These are phyloP conservation scores for rat (Rattus norvegicus) DNA, from an alignment of 2,113 vertebrate genomes.

Conservation along the genomic window GRCr8 NC_086034.1:84868501-84869000, in stretches of 20 bases:
- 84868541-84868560: neutral
- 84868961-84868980: neutral
- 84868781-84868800: accelerated
- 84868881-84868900: neutral
- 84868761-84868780: neutral
- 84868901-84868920: neutral
- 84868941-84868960: neutral
- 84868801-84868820: neutral
- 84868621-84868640: neutral
- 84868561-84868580: neutral
- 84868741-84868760: neutral
- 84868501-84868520: neutral
- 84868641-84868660: neutral
- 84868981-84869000: neutral
- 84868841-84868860: neutral
- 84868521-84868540: neutral
- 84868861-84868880: neutral
- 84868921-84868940: neutral
- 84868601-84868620: neutral
- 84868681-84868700: neutral
- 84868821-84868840: neutral
- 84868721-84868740: neutral
- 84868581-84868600: neutral
- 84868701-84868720: neutral
- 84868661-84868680: accelerated